Evolutionary conservation across 2,888 invertebrate genomes (phyloP).

Genomic region (Odontothrips loti): DNA sequence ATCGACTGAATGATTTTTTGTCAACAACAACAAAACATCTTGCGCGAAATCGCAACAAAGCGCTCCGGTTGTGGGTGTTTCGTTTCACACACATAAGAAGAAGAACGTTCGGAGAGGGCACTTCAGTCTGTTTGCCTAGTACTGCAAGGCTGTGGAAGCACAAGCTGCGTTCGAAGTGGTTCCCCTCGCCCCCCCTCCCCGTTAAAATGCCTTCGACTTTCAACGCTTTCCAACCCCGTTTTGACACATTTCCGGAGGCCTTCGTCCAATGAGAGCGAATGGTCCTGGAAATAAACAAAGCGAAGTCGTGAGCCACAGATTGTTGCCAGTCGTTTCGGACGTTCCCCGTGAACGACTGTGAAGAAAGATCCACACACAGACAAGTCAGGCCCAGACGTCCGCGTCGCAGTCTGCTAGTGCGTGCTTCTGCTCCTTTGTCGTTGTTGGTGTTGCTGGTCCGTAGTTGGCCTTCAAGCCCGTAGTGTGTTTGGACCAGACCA

Average conservation of each 20-base stretch:
- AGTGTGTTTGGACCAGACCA: background rate
- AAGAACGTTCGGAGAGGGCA: too few relatives aligned
- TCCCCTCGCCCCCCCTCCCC: background rate
- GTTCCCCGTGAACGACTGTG: background rate
- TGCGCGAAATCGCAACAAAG: too few relatives aligned
- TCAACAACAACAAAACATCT: too few relatives aligned
- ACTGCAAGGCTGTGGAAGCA: background rate
- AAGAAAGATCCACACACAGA: background rate
- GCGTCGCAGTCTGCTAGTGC: background rate
- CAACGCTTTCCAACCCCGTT: background rate
- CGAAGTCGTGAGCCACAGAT: background rate
- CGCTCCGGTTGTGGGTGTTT: too few relatives aligned
- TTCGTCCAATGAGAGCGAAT: background rate
- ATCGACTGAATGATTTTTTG: too few relatives aligned
- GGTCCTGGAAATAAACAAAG: constrained; percentile 1
- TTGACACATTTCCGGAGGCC: constrained; percentile 1
- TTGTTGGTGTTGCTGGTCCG: background rate
- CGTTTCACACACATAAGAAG: too few relatives aligned
- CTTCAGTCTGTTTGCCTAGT: too few relatives aligned
- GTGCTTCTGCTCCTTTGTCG: background rate
- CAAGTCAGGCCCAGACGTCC: too few relatives aligned
- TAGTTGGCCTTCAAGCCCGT: background rate
- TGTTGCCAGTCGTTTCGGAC: constrained; percentile 2
- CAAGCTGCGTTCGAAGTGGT: background rate
- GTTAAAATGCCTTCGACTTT: background rate